Base-by-base conservation (phyloP, 2,113 vertebrate genomes). In the Gila orcuttii region DNA sequence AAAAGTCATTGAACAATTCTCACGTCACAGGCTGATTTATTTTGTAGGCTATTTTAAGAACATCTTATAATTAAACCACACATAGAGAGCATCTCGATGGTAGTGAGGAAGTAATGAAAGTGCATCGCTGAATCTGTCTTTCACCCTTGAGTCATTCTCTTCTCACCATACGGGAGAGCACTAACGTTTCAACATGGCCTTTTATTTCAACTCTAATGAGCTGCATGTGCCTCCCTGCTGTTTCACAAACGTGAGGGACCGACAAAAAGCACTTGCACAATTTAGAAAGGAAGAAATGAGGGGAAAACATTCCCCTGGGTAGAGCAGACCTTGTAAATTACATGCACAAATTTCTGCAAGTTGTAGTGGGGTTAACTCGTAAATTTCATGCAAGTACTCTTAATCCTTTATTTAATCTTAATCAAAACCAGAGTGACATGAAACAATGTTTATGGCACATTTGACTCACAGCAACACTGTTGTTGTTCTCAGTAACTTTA, bases 321-420 rank as follows among this genome's bases (percentile, higher is more conserved):
- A 52, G 9, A 69, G 64, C 80, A 69, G 80, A 19, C 42, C 79
- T 69, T 82, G 25, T 69, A 82, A 69, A 82, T 50, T 13, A 68
- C 39, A 50, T 5, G 13, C 79, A 82, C 42, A 45, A 42, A 68
- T 69, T 69, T 19, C 45, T 52, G 28, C 10, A 47, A 82, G 45
- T 69, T 69, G 45, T 52, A 23, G 10, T 69, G 31, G 19, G 80
- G 25, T 52, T 82, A 47, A 68, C 45, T 81, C 75, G 57, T 47
- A 73, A 12, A 39, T 59, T 73, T 59, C 52, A 64, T 85, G 76
- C 21, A 47, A 88, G 89, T 57, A 23, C 55, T 88, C 86, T 66
- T 66, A 86, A 85, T 82, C 80, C 85, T 87, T 90, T 85, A 88
- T 68, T 85, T 84, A 85, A 81, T 85, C 83, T 85, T 89, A 86